Base-by-base conservation (phyloP, 2,797 vertebrate species). In the Epinephelus coioides region DNA sequence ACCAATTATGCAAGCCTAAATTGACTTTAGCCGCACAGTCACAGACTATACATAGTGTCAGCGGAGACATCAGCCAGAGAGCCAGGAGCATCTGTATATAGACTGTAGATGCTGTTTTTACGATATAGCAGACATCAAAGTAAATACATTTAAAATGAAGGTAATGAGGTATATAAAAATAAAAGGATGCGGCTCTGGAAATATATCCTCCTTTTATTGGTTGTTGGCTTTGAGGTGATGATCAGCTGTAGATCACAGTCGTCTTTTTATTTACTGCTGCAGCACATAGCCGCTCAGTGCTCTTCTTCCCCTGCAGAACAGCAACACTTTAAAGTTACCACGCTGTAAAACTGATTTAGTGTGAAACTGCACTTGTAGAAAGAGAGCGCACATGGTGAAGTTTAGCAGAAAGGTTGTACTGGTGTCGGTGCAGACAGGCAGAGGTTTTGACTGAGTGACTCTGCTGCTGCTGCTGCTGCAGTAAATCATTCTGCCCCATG, bases 1-100 rank as follows among this genome's bases (percentile, higher is more conserved):
- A 83, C 69, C 34, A 78, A 79, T 84, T 87, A 81, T 63, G 17
- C 21, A n/a, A 63, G 68, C 27, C 44, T 30, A 50, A 82, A 75
- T 51, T 65, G 54, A 69, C 67, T 84, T 65, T 15, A 40, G 55
- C 55, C 59, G 34, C 6, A 12, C 44, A 61, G 27, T 47, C 50
- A 44, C 47, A 62, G 17, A 46, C 27, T 68, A 4, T 19, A 49
- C 2, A 3, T 27, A 21, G 2, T 21, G 18, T 27, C n/a, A 43
- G 18, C 23, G 54, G 47, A 61, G 46, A 30, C 40, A 55, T 8
- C 44, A 64, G 34, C 40, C 25, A 55, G 6, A 51, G 25, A 4
- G 2, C 34, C 43, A 49, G 40, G 17, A 23, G 38, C 21, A 21
- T 69, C 56, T 67, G 27, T 61, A 6, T 38, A 9, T 12, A n/a